Base-by-base conservation (phyloP, 2,113 vertebrate species). In the Pedionomus torquatus region DNA sequence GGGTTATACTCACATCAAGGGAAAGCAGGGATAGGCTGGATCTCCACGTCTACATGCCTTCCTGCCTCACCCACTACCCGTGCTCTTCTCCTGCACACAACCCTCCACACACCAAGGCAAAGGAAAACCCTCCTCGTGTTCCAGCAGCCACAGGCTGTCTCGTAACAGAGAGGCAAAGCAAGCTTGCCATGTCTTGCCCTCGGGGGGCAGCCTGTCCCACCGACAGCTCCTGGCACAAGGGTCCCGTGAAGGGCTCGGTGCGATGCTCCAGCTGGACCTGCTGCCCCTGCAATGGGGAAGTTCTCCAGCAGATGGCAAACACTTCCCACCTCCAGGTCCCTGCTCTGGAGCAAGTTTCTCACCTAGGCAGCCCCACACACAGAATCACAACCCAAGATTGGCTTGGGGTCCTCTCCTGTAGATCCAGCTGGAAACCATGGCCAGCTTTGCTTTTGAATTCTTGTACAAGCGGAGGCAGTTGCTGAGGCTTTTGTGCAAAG, bases 201-300 rank as follows among this genome's bases (percentile, higher is more conserved):
- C 11, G 58, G 28, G 54, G 10, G 46, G 3, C 76, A 52, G 63
- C 43, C 30, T 63, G 44, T 44, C 43, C 68, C 54, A 51, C 51
- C 46, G 10, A 20, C 37, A 23, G 54, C 33, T 63, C 51, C 61
- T 14, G 23, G 24, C 26, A 17, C 60, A 51, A 51, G 63, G 33
- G 51, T 1, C 15, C 55, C 1, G 1, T 8, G 46, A 1, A 25
- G 52, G 31, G 17, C 23, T 79, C 0, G 0, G n/a, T 9, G 54
- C 41, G 3, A 30, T 11, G 68, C 18, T 84, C 41, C 65, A 28
- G 43, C 21, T 31, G 70, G 44, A 68, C 31, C 70, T 37, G 39
- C 79, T 64, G 74, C 30, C 41, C 37, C 1, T 54, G 52, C 75
- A 31, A 24, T 7, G 28, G 75, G 43, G 37, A 84, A 31, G 30